A percentile compares a stretch with the other conserved stretches of the same genome.
These are phyloP conservation scores for Phataginus tetradactyla DNA, from an alignment of 2,797 vertebrate species.

Conservation along the genomic window DNA sequence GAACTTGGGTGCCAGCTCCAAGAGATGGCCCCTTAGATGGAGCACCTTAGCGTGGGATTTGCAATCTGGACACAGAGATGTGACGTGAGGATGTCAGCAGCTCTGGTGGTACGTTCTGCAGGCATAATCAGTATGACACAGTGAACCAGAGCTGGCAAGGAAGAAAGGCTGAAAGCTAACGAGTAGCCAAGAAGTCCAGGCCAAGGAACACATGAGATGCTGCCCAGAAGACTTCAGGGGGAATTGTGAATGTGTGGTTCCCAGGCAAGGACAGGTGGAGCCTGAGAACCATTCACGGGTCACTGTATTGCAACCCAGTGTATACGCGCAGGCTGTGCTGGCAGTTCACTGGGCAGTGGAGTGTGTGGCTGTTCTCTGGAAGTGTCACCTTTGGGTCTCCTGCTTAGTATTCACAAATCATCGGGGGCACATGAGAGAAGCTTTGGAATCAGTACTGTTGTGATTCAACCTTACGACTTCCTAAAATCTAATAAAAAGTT, in stretches of 20 bases:
- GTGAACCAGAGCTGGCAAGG: not conserved
- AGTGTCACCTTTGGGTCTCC: not conserved
- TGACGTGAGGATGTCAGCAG: not conserved
- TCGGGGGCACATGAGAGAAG: not conserved
- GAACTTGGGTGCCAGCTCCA: not conserved
- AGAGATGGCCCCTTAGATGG: not conserved
- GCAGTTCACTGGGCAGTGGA: not conserved
- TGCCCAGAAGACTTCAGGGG: not conserved
- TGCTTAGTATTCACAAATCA: not conserved
- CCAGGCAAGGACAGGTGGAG: not conserved
- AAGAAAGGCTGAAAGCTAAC: not conserved
- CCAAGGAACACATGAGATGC: not conserved
- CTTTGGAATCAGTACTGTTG: not conserved
- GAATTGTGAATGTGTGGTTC: not conserved
- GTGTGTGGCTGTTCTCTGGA: not conserved
- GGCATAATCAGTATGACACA: not conserved
- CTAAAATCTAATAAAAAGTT: not conserved
- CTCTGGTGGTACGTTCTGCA: not conserved
- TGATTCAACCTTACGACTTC: not conserved
- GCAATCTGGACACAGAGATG: not conserved
- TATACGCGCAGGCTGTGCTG: not conserved
- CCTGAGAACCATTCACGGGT: not conserved
- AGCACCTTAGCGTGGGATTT: not conserved
- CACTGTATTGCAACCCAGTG: not conserved
- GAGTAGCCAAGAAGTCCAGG: not conserved